Conservation (phyloP, 1,140 invertebrate species). For the Drosophila fuyamai region DNA sequence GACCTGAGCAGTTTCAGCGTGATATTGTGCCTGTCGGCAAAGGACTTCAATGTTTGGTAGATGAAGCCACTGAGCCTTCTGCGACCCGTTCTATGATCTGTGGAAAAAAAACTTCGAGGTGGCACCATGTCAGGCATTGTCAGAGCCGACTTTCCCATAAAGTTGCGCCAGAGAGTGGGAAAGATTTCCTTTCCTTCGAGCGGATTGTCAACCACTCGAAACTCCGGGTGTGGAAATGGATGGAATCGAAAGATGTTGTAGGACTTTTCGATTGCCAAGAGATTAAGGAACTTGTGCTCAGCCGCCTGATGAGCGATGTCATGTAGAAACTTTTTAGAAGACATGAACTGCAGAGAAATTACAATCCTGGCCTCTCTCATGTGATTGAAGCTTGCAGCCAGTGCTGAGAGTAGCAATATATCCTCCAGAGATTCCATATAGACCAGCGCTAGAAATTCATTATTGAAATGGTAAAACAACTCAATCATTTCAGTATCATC, state of each 20-base stretch:
- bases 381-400: slow-evolving; percentile 33
- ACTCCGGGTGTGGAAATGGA: slow-evolving; percentile 39
- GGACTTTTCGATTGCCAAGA: slow-evolving; percentile 12
- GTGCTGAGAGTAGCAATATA: slow-evolving; percentile 2
- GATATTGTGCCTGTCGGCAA: slow-evolving; percentile 34
- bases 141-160: slow-evolving; percentile 24
- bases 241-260: neutral
- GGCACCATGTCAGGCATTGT: slow-evolving; percentile 17
- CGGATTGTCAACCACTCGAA: neutral
- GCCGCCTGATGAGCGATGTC: slow-evolving; percentile 1
- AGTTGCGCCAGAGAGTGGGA: slow-evolving; percentile 31
- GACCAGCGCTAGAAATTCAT: slow-evolving; percentile 25
- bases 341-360: slow-evolving; percentile 18
- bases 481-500: slow-evolving; percentile 20
- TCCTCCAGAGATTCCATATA: slow-evolving; percentile 21
- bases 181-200: slow-evolving; percentile 1
- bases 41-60: neutral
- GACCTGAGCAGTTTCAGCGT: neutral
- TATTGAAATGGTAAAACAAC: slow-evolving; percentile 1
- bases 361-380: slow-evolving; percentile 47
- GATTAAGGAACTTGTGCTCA: slow-evolving; percentile 21
- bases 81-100: slow-evolving; percentile 13
- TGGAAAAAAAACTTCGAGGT: slow-evolving; percentile 25
- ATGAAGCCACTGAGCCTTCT: neutral
- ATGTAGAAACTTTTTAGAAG: neutral